These are phyloP conservation scores for Istiophorus platypterus DNA, from an alignment of 2,113 vertebrate genomes.

Conservation along the genomic window DNA sequence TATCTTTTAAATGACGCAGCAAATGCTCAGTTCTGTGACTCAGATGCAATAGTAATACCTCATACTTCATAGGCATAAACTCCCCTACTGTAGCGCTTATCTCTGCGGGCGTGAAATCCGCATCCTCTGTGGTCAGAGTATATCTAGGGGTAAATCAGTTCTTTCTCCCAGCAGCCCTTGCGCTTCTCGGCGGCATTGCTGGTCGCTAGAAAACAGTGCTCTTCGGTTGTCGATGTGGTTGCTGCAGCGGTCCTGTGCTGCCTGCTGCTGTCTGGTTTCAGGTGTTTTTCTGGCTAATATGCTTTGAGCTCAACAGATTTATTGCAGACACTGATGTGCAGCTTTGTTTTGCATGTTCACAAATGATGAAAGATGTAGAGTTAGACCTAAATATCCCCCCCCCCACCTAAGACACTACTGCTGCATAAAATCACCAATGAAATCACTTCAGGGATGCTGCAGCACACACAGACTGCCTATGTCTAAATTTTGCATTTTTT, in stretches of 20 bases:
- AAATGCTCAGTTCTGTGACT: not conserved
- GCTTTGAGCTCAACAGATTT: not conserved
- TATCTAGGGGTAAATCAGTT: not conserved
- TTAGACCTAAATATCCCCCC: not conserved
- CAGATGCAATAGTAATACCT: not conserved
- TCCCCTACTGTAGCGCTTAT: not conserved
- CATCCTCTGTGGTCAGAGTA: not conserved
- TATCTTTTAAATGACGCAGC: too few species aligned
- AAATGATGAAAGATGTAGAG: not conserved
- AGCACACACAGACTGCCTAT: not conserved
- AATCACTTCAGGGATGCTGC: not conserved
- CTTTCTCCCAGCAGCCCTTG: not conserved
- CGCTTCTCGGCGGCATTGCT: not conserved
- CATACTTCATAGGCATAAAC: not conserved
- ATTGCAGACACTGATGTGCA: not conserved
- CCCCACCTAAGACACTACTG: not conserved
- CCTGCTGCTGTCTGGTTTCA: conserved; percentile 29
- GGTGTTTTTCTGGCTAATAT: not conserved
- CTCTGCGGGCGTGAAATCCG: not conserved
- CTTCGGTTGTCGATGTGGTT: conserved; percentile 1
- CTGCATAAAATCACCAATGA: not conserved
- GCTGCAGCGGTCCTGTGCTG: not conserved
- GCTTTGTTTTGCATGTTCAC: not conserved
- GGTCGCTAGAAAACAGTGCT: not conserved
- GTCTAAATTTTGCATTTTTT: not conserved